A percentile compares a stretch with the other conserved stretches of the same genome.
Conservation (phyloP, 2,888 invertebrate genomes). For the Drosophila mettleri region DNA sequence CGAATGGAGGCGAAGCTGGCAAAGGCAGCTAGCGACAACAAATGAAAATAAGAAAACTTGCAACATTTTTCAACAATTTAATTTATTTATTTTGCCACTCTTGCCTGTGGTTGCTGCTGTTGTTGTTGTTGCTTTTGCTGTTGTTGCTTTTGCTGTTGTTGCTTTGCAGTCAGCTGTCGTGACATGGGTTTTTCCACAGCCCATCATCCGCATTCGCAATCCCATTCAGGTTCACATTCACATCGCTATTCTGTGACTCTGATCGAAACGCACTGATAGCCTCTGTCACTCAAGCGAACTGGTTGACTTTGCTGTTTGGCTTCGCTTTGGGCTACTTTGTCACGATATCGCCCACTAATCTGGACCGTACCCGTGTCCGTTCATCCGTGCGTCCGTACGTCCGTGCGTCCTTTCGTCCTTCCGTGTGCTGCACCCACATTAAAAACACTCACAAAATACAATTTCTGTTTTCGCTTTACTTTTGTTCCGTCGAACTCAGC, state of each 20-base stretch:
- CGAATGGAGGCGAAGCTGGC: not conserved
- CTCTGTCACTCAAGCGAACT: slow-evolving; percentile 69
- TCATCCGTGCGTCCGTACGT: not conserved
- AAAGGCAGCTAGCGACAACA: slow-evolving; percentile 6
- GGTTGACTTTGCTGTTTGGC: slow-evolving; percentile 34
- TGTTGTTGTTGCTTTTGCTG: slow-evolving; percentile 53
- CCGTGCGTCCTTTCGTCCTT: not conserved
- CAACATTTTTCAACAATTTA: slow-evolving; percentile 75
- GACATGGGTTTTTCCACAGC: slow-evolving; percentile 64
- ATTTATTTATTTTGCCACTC: slow-evolving; percentile 77
- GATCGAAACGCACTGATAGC: slow-evolving; percentile 77
- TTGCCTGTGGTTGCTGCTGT: slow-evolving; percentile 38
- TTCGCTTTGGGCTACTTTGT: slow-evolving; percentile 24
- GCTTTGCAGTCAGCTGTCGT: slow-evolving; percentile 63
- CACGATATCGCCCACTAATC: slow-evolving; percentile 53
- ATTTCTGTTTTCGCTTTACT: not conserved
- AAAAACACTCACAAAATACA: slow-evolving; percentile 27
- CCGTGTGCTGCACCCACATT: slow-evolving; percentile 21
- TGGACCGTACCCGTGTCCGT: slow-evolving; percentile 21
- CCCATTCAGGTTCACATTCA: slow-evolving; percentile 1
- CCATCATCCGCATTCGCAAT: slow-evolving; percentile 4
- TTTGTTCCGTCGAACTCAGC: not conserved
- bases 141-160: slow-evolving; percentile 41
- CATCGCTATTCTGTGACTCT: slow-evolving; percentile 29
- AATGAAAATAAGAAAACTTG: slow-evolving; percentile 44